Percentiles rank a stretch among this genome's conserved stretches.
Evolutionary conservation across 2,113 vertebrate species (phyloP).

Genomic region (Eublepharis macularius): DNA sequence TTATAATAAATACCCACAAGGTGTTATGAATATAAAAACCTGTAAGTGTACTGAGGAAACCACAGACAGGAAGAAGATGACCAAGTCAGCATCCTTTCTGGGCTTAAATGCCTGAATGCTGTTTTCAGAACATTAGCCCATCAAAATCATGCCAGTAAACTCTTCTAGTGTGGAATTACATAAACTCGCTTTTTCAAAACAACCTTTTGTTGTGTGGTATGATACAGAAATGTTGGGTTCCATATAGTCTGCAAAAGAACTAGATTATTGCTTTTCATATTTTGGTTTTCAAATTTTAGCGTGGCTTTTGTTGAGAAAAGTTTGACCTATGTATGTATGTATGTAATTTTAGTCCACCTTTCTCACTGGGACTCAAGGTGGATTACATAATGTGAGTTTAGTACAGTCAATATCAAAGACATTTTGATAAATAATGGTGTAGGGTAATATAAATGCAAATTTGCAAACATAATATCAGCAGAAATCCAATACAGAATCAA

Average conservation of each 20-base stretch:
- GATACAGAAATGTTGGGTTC: background rate
- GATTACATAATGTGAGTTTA: too few relatives aligned
- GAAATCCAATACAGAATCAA: too few relatives aligned
- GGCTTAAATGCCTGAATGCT: background rate
- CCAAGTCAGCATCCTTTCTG: background rate
- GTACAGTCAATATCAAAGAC: too few relatives aligned
- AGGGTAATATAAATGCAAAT: too few relatives aligned
- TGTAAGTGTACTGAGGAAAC: background rate
- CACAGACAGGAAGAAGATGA: background rate
- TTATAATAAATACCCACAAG: background rate
- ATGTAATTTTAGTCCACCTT: too few relatives aligned
- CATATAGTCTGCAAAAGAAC: background rate
- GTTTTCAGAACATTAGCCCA: background rate
- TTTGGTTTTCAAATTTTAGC: background rate
- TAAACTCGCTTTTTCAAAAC: background rate
- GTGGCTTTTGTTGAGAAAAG: background rate
- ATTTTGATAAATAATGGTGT: too few relatives aligned
- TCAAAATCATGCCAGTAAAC: background rate
- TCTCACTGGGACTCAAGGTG: too few relatives aligned
- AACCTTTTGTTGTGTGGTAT: background rate
- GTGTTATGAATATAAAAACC: background rate
- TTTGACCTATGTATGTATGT: too few relatives aligned
- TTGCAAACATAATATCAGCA: too few relatives aligned
- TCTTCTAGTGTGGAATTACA: background rate
- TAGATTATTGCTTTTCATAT: background rate